phyloP scores from a whole-genome alignment of 2,113 vertebrate genomes.

The Coreoperca whiteheadi region DNA sequence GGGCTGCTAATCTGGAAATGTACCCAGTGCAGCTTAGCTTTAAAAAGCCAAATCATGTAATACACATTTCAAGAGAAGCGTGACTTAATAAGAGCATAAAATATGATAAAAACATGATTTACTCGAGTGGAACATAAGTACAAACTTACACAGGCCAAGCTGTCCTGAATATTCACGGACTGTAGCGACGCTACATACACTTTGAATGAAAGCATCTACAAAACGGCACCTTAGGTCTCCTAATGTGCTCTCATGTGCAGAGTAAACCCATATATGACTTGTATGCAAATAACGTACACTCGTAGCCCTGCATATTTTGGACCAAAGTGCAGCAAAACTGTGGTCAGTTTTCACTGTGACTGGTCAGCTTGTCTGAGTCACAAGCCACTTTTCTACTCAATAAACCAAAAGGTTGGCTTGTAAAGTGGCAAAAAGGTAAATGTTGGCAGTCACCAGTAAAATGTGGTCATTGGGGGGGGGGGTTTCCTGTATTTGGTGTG shows the following conservation, averaged over 20 bases:
- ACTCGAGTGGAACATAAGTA: background rate
- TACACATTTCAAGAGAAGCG: background rate
- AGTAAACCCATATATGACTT: background rate
- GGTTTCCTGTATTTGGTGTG: background rate
- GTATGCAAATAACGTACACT: background rate
- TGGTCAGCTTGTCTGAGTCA: conserved; percentile 3
- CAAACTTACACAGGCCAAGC: background rate
- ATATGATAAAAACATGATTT: background rate
- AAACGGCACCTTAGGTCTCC: conserved; percentile 3
- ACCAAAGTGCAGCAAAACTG: conserved; percentile 8
- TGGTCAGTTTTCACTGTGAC: conserved; percentile 1
- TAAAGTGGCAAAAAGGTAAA: conserved; percentile 16
- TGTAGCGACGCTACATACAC: background rate
- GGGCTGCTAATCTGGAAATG: background rate
- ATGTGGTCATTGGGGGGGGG: background rate
- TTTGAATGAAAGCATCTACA: conserved; percentile 9
- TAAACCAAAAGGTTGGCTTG: background rate
- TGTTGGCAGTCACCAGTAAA: conserved; percentile 9
- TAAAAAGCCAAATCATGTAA: background rate
- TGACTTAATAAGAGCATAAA: background rate
- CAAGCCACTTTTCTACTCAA: background rate
- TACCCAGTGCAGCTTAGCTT: background rate
- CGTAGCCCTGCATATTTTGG: background rate
- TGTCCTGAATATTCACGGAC: conserved; percentile 3
- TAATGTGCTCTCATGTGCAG: background rate